Conservation (phyloP, 1,140 invertebrate genomes). For the Tetraneura akinire region DNA sequence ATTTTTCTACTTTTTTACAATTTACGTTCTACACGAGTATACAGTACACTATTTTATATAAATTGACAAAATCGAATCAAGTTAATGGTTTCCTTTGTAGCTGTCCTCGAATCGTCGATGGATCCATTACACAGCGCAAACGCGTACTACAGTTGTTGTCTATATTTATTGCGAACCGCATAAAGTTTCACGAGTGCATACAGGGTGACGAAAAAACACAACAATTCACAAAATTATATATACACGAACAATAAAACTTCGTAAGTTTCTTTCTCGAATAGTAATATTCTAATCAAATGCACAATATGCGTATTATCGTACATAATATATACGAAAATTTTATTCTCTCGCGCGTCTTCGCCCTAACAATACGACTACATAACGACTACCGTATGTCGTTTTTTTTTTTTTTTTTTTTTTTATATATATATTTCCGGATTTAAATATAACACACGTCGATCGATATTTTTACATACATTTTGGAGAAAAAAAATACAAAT, state of each 20-base stretch:
- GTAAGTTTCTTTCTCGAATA: no score
- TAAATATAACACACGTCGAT: constrained; percentile 33
- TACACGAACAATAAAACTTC: no score
- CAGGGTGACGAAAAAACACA: no score
- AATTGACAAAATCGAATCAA: constrained; percentile 10
- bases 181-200: no score
- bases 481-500: not conserved
- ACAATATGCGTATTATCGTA: constrained; percentile 1
- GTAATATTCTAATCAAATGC: no score
- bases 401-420: no score
- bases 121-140: constrained; percentile 23
- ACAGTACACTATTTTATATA: no score
- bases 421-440: no score
- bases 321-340: not conserved
- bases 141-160: not conserved
- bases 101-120: constrained; percentile 4
- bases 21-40: not conserved
- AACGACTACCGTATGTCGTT: no score
- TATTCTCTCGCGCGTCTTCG: not conserved
- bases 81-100: constrained; percentile 39
- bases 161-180: no score
- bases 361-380: constrained; percentile 4
- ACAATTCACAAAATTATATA: no score
- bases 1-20: constrained; percentile 3
- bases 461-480: constrained; percentile 27